These are phyloP conservation scores for Prionchulus punctatus DNA, from an alignment of 2,888 invertebrate genomes.

Conservation along the genomic window DNA sequence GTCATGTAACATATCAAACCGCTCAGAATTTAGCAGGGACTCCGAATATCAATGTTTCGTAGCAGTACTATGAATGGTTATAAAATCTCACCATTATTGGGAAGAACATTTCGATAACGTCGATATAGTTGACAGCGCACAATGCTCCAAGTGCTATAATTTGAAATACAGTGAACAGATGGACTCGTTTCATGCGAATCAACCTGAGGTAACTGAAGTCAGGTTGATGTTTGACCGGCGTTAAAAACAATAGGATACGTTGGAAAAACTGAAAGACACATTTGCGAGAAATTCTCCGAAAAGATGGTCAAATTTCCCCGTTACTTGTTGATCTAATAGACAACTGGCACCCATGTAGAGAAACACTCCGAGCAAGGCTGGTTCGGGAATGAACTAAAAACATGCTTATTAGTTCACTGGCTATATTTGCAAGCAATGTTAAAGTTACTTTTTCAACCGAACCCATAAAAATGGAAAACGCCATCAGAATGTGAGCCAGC, in stretches of 20 bases:
- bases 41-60: too few relatives aligned
- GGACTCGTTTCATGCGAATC: slow-evolving; percentile 28
- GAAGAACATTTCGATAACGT: slow-evolving; percentile 23
- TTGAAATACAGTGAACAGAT: slow-evolving; percentile 37
- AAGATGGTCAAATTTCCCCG: neutral
- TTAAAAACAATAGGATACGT: slow-evolving; percentile 25
- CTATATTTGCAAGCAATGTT: neutral
- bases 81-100: slow-evolving; percentile 20
- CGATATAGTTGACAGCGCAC: slow-evolving; percentile 34
- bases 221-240: slow-evolving; percentile 28
- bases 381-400: slow-evolving; percentile 35
- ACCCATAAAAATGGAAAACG: slow-evolving; percentile 36
- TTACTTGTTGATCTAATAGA: slow-evolving; percentile 25
- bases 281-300: neutral
- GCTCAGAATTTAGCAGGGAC: too few relatives aligned
- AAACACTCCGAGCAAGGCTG: slow-evolving; percentile 39
- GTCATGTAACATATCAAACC: too few relatives aligned
- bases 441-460: slow-evolving; percentile 7
- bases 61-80: too few relatives aligned
- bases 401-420: slow-evolving; percentile 11
- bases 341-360: slow-evolving; percentile 39
- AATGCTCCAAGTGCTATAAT: slow-evolving; percentile 33
- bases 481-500: slow-evolving; percentile 53
- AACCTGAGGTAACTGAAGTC: slow-evolving; percentile 25
- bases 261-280: slow-evolving; percentile 20